Percentiles rank a stretch among this genome's conserved stretches.
Conservation (phyloP, 2,797 vertebrate genomes). For the Mormyrops boulengeri region DNA sequence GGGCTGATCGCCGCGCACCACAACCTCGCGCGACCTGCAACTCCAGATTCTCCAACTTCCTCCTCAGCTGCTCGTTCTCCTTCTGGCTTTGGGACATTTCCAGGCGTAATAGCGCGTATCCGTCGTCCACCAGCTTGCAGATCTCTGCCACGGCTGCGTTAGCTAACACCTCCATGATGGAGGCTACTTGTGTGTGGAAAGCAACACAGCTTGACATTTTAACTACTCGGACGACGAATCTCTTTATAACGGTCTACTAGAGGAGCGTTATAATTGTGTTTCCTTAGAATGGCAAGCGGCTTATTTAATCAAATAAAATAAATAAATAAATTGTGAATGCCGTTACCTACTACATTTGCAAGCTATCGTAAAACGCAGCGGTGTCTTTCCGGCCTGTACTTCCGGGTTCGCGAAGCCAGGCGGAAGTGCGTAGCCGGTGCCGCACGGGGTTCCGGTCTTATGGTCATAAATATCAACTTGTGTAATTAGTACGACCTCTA, state of each 20-base stretch:
- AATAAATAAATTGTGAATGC: background rate
- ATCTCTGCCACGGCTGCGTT: slow-evolving; percentile 69
- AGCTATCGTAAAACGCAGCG: background rate
- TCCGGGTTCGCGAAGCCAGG: background rate
- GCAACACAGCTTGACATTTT: slow-evolving; percentile 59
- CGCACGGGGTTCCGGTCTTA: background rate
- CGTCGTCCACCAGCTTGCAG: slow-evolving; percentile 67
- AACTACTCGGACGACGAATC: background rate
- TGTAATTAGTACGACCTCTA: background rate
- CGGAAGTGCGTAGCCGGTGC: background rate
- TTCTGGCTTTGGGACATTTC: slow-evolving; percentile 66
- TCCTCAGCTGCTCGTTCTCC: slow-evolving; percentile 62
- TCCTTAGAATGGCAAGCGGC: no score
- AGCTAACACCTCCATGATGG: slow-evolving; percentile 69
- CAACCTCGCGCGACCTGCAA: slow-evolving; percentile 16
- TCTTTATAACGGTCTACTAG: background rate
- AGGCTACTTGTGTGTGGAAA: slow-evolving; percentile 68
- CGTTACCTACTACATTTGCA: background rate
- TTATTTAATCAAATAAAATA: background rate
- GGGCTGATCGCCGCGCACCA: background rate
- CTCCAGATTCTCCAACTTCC: slow-evolving; percentile 59
- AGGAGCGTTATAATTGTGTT: background rate
- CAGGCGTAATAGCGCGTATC: slow-evolving; percentile 60
- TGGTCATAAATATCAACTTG: background rate
- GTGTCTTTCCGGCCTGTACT: background rate